phyloP scores from a whole-genome alignment of 2,888 invertebrate species.

The Junonia oenone region DNA sequence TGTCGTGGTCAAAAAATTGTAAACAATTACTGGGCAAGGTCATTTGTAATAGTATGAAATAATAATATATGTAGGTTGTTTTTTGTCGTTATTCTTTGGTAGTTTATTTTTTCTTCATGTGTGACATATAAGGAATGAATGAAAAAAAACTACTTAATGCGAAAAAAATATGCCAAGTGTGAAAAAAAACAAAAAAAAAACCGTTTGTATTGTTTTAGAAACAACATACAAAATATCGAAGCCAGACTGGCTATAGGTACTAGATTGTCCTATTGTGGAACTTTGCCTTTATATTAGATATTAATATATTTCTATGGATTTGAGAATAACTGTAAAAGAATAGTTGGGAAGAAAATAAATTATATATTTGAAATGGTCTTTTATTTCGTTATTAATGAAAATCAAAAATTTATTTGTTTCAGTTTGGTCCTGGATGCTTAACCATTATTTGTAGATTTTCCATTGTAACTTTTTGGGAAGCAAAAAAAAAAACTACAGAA shows the following conservation, averaged over 20 bases:
- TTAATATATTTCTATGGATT: slow-evolving; percentile 8
- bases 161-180: background rate
- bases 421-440: too few relatives aligned
- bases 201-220: background rate
- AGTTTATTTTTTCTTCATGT: background rate
- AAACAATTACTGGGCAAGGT: slow-evolving; percentile 12
- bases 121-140: background rate
- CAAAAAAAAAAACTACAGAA: slow-evolving; percentile 35
- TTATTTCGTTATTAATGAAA: too few relatives aligned
- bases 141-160: background rate
- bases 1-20: background rate
- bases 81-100: background rate
- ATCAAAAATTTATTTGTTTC: too few relatives aligned
- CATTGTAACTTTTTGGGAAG: background rate
- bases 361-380: slow-evolving; percentile 17
- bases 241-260: background rate
- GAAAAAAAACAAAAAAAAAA: too few relatives aligned
- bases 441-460: too few relatives aligned
- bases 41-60: slow-evolving; percentile 6
- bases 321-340: slow-evolving; percentile 2
- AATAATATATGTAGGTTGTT: background rate
- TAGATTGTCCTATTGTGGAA: background rate
- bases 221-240: background rate
- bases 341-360: slow-evolving; percentile 16
- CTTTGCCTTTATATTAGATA: slow-evolving; percentile 2